Percentiles rank a stretch among this genome's conserved stretches.
Evolutionary conservation across 2,888 invertebrate genomes (phyloP).

Genomic region (Iphiclides podalirius): DNA sequence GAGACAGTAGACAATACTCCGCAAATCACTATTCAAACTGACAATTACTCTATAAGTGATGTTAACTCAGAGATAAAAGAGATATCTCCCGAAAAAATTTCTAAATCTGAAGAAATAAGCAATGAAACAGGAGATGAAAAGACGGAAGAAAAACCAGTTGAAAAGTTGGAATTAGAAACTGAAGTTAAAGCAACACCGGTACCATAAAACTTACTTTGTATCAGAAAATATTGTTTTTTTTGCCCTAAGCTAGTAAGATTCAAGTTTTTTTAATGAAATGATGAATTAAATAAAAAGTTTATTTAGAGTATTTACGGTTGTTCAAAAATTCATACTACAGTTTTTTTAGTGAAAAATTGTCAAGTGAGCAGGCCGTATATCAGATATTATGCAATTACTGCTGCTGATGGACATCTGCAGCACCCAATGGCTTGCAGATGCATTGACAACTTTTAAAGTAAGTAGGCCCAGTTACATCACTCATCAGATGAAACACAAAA

Average conservation of each 20-base stretch:
- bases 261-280: constrained; percentile 1
- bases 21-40: constrained; percentile 49
- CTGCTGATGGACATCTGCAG: too few relatives aligned
- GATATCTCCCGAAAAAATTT: constrained; percentile 31
- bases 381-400: too few relatives aligned
- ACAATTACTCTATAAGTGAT: constrained; percentile 68
- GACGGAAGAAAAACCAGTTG: constrained; percentile 24
- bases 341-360: too few relatives aligned
- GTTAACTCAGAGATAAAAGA: constrained; percentile 60
- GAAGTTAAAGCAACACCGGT: constrained; percentile 19
- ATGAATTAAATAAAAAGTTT: neutral
- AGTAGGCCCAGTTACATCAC: too few relatives aligned
- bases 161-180: constrained; percentile 25
- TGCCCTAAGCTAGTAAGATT: constrained; percentile 12
- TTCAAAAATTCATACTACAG: too few relatives aligned
- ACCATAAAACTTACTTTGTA: constrained; percentile 9
- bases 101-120: constrained; percentile 26
- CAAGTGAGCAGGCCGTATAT: too few relatives aligned
- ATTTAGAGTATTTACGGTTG: too few relatives aligned
- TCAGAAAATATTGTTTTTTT: constrained; percentile 15
- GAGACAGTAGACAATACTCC: constrained; percentile 23
- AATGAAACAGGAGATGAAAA: constrained; percentile 24
- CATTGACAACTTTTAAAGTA: too few relatives aligned
- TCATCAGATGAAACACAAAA: too few relatives aligned
- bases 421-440: too few relatives aligned